Base-by-base conservation (phyloP, 2,113 vertebrate genomes). In the Nyctereutes procyonoides region DNA sequence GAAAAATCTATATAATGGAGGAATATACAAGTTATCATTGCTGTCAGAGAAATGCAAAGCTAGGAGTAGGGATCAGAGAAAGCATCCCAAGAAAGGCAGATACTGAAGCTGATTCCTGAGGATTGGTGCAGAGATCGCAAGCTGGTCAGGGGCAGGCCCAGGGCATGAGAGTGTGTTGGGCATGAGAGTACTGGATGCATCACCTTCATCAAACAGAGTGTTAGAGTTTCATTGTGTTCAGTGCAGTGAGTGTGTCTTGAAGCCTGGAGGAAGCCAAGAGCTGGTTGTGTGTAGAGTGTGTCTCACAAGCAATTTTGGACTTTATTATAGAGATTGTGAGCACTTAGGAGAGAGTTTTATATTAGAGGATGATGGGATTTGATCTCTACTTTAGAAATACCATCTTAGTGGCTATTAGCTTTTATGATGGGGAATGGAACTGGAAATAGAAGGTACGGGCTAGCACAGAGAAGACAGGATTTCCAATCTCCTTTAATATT, bases 331-430 rank as follows among this genome's bases (percentile, higher is more conserved):
- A 77, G 51, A 17, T 76, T 55, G 10, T 38, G 48, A 43, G n/a
- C 51, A 69, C 19, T 87, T 65, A 58, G 35, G 74, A 79, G 60
- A 80, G 38, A 63, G 56, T 87, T 94, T 26, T 55, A 74, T 38
- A 1, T 32, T 81, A 38, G 53, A 82, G 65, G 84, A 4, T 22
- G 26, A 53, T 48, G 51, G 12, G 80, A 69, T 85, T 79, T 43
- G 24, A n/a, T 85, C 35, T 94, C 60, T 79, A 43, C 13, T 80
- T 80, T 71, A 82, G 62, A 89, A 89, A 58, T 51, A 43, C 69
- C 32, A 83, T 55, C 20, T 60, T 80, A 8, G 26, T 62, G 81
- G 15, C 71, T 93, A 35, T 11, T 74, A 71, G 53, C 30, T 43
- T 24, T 89, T 77, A 17, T 60, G 13, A 19, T 43, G 30, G 43